phyloP scores from a whole-genome alignment of 92 coral and sea anemone species.

The Palythoa heliodiscus region DNA sequence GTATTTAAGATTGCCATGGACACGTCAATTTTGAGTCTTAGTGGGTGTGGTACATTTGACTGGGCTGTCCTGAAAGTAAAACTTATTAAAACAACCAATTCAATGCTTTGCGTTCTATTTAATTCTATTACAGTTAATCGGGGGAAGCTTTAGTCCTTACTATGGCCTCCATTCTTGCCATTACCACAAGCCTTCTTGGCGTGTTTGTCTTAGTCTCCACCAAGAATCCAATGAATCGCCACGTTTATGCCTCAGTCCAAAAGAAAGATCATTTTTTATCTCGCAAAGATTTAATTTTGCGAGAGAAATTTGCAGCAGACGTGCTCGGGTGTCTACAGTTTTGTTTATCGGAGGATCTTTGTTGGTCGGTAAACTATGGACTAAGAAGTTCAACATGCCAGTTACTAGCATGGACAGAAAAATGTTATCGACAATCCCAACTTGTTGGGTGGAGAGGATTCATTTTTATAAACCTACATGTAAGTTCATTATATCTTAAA shows the following conservation, averaged over 20 bases:
- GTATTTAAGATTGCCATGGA: not conserved
- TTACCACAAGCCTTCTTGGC: not conserved
- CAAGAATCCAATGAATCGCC: not conserved
- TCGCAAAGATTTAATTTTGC: not conserved
- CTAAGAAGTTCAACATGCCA: not conserved
- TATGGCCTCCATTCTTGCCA: not conserved
- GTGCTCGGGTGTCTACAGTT: not conserved
- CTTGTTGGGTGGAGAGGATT: not conserved
- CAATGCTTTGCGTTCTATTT: not conserved
- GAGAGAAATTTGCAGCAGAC: not conserved
- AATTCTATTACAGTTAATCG: not conserved
- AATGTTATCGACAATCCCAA: not conserved
- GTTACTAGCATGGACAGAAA: not conserved
- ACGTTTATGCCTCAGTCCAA: not conserved
- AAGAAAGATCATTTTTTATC: not conserved
- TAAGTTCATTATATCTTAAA: not conserved
- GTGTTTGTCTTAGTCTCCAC: not conserved
- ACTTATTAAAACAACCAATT: not conserved
- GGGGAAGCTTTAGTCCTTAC: not conserved
- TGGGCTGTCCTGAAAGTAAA: not conserved
- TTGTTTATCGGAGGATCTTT: not conserved
- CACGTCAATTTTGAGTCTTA: not conserved
- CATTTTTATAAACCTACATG: not conserved
- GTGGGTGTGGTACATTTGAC: not conserved
- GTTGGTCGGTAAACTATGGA: conserved; percentile 2